Base-by-base conservation (phyloP, 2,888 invertebrate genomes). In the Coelopa pilipes region DNA sequence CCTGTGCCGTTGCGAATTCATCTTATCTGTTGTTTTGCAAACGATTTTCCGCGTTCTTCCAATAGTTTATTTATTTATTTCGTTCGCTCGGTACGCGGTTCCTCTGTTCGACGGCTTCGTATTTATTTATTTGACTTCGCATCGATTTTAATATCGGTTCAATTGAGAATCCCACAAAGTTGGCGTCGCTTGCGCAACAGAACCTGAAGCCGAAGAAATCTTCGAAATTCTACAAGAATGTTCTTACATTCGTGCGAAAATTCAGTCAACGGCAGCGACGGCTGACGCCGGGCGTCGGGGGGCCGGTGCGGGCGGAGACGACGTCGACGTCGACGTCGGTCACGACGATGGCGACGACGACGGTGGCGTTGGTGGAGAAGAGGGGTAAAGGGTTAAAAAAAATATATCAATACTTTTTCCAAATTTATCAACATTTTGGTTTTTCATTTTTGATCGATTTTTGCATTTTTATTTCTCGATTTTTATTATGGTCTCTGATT, bases 161-260 rank as follows among this genome's bases (percentile, higher is more conserved):
- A 57, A 57, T 15, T 34, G 34, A 57, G 21, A 57, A 57, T 15
- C 12, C 15, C 17, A 57, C 57, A 57, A 57, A 57, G 57, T 57
- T 57, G 57, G 57, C 57, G 34, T 34, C 21, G 19, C 17, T 19
- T 19, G 57, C 57, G 34, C 34, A 34, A 34, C 34, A n/a, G 13
- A 24, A n/a, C 17, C 45, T 49, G 24, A 65, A 67, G 12, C 53
- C 34, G n/a, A 60, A 47, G 62, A 72, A 67, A 69, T 34, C 34
- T 34, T 66, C 65, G 21, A 74, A 72, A 49, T 74, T 78, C 50
- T 70, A 76, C 13, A 59, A 74, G 55, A 76, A 78, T 76, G 78
- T 78, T 70, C 74, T 77, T 72, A 78, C 76, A 50, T 78, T 78
- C 75, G 76, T 78, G 68, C 75, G 78, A 34, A 76, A 74, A 72